Base-by-base conservation (phyloP, 2,113 vertebrate species). In the Micronycteris hirsuta region DNA sequence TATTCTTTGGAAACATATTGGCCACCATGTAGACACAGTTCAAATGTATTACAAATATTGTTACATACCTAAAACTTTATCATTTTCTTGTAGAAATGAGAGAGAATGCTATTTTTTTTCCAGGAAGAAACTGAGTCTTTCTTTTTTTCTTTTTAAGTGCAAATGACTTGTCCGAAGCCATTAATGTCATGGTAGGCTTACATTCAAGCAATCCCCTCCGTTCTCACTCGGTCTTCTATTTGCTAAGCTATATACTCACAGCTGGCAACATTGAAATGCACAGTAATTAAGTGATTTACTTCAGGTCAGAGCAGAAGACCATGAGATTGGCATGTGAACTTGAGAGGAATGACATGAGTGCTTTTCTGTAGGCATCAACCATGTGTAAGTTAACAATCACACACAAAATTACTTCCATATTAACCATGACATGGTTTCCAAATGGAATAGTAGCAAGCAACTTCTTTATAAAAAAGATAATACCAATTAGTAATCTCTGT, bases 221-320 rank as follows among this genome's bases (percentile, higher is more conserved):
- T 93, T 90, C 45, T 83, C 80, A 36, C 73, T 80, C 58, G 16
- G 24, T 61, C 8, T 84, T 80, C 63, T 89, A 61, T 87, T 96
- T 95, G 22, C 58, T 86, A 90, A 71, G 31, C 45, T 93, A 81
- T 56, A 87, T 31, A 91, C 26, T 80, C 87, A 76, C 0, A 94
- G n/a, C 41, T 92, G 86, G 89, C 4, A 92, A 94, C 67, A 76
- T 20, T 85, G 89, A 96, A 97, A 80, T 54, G 14, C 36, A 94
- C 15, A 61, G 61, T 96, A 89, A 89, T 93, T 95, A 96, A 88
- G 31, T 93, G 65, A 94, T 93, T 94, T 87, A 80, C 45, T 95
- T 41, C 13, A 97, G 45, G 52, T 94, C 65, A 81, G 74, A 90
- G 58, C 24, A 87, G 70, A 89, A 56, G 26, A 81, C 22, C 47